phyloP scores from a whole-genome alignment of 2,797 vertebrate genomes.

The Corythornis leucogaster region DNA sequence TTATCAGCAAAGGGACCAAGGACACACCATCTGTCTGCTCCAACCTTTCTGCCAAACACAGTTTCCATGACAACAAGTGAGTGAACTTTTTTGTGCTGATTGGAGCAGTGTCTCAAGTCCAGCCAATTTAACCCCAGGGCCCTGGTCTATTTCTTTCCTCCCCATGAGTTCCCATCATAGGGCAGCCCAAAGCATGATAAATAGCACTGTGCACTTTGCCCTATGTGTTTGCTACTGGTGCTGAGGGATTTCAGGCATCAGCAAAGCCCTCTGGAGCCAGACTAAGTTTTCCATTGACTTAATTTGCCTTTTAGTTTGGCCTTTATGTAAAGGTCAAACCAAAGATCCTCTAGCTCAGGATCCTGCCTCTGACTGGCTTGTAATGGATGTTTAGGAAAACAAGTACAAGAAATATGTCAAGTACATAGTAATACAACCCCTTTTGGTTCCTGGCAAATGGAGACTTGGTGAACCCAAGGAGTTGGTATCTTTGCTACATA shows the following conservation, averaged over 20 bases:
- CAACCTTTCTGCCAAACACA: conserved; percentile 95
- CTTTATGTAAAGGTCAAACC: conserved; percentile 28
- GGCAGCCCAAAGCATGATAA: not conserved
- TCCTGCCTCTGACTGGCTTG: not conserved
- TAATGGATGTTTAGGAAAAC: conserved; percentile 3
- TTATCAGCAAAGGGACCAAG: conserved; percentile 98
- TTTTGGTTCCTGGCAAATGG: not conserved
- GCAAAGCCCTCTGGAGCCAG: conserved; percentile 2
- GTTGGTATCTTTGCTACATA: not conserved
- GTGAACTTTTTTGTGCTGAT: conserved; percentile 46
- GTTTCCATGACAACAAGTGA: conserved; percentile 97
- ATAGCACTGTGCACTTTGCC: not conserved
- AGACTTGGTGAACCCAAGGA: not conserved
- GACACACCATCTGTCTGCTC: conserved; percentile 94
- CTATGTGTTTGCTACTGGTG: not conserved
- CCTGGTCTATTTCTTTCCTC: not conserved
- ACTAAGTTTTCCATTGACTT: conserved; percentile 10
- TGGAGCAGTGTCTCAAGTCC: not conserved
- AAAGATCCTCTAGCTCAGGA: not conserved
- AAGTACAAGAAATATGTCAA: not conserved
- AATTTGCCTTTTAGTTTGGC: conserved; percentile 31
- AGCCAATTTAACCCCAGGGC: not conserved
- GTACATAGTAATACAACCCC: not conserved
- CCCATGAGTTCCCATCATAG: not conserved
- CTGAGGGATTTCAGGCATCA: conserved; percentile 1